These are phyloP conservation scores for Synanthedon vespiformis DNA, from an alignment of 2,888 invertebrate genomes.

Conservation along the genomic window DNA sequence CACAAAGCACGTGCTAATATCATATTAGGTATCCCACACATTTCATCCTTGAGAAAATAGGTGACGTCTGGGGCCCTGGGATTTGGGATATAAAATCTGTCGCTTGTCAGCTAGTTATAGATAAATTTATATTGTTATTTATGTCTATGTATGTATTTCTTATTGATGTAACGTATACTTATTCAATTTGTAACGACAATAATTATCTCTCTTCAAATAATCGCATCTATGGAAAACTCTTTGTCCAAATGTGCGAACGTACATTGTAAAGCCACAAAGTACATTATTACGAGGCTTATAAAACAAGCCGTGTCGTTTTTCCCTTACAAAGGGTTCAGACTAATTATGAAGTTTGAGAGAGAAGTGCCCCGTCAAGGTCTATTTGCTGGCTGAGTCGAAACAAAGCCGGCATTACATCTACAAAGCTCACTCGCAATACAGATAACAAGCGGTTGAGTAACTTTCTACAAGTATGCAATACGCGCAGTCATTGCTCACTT, in stretches of 20 bases:
- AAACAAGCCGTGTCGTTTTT: not conserved
- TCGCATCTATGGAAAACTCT: too few relatives aligned
- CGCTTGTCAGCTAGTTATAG: too few relatives aligned
- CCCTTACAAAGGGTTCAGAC: slow-evolving; percentile 1
- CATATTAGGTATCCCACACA: too few relatives aligned
- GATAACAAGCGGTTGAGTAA: not conserved
- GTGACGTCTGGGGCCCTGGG: too few relatives aligned
- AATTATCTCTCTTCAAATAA: too few relatives aligned
- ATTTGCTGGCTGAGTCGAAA: slow-evolving; percentile 4
- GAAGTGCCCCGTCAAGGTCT: slow-evolving; percentile 5
- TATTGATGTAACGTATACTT: too few relatives aligned
- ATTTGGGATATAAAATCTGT: too few relatives aligned
- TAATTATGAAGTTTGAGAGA: slow-evolving; percentile 4
- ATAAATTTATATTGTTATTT: too few relatives aligned
- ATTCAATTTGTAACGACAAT: too few relatives aligned
- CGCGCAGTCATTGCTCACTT: not conserved
- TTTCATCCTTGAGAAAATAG: too few relatives aligned
- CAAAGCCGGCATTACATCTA: slow-evolving; percentile 4
- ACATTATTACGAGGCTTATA: not conserved
- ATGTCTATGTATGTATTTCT: too few relatives aligned
- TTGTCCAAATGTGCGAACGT: not conserved
- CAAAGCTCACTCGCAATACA: slow-evolving; percentile 1
- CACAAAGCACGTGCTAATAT: not conserved
- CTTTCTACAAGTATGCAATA: not conserved
- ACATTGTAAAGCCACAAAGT: not conserved